phyloP scores from a whole-genome alignment of 23 tunicate species.

The Phallusia fumigata region DNA sequence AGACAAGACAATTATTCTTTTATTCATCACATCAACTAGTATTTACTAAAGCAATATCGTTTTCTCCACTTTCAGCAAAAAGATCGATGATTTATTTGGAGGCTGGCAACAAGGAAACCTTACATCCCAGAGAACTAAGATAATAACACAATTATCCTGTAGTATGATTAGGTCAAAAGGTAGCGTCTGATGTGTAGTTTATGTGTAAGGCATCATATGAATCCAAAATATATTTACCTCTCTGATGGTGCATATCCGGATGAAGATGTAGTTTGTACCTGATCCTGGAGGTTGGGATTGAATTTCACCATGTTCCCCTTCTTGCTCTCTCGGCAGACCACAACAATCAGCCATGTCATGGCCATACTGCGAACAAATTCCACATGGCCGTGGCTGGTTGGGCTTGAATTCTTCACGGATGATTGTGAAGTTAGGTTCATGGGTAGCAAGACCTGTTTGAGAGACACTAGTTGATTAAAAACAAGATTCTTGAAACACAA shows the following conservation, averaged over 20 bases:
- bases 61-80: no score
- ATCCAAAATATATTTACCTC: conserved; percentile 60
- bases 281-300: conserved; percentile 39
- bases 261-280: conserved; percentile 83
- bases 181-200: no score
- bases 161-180: no score
- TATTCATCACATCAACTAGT: no score
- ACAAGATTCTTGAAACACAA: background rate
- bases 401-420: conserved; percentile 95
- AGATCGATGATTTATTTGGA: no score
- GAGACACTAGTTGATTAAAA: background rate
- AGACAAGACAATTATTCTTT: no score
- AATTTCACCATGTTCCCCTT: conserved; percentile 54
- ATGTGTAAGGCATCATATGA: no score
- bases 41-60: no score
- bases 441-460: conserved; percentile 86
- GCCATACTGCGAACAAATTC: conserved; percentile 89
- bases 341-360: conserved; percentile 95
- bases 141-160: no score
- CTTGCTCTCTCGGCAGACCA: conserved; percentile 62
- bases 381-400: conserved; percentile 90
- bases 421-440: conserved; percentile 96
- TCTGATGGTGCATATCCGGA: conserved; percentile 69
- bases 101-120: no score
- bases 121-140: no score